phyloP scores from a whole-genome alignment of 2,113 vertebrate genomes.

The Dicentrarchus labrax region DNA sequence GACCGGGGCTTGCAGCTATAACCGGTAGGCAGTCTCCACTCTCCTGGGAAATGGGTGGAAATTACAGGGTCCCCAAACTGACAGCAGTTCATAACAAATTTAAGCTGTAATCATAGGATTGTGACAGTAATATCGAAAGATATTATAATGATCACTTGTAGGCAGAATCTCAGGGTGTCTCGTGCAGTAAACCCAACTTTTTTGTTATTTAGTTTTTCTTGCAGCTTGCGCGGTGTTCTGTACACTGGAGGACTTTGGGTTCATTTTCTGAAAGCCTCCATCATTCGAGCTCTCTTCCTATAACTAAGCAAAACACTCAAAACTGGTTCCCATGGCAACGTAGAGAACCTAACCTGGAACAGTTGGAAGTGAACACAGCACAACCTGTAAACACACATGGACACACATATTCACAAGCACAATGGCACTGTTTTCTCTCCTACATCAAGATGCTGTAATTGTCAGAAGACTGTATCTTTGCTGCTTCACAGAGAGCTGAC shows the following conservation, averaged over 20 bases:
- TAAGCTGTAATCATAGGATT: slow-evolving; percentile 49
- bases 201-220: background rate
- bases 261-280: slow-evolving; percentile 54
- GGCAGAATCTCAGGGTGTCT: slow-evolving; percentile 21
- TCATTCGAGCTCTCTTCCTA: slow-evolving; percentile 53
- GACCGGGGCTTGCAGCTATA: slow-evolving; percentile 19
- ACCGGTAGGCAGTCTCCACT: slow-evolving; percentile 19
- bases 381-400: slow-evolving; percentile 68
- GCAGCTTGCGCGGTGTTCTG: slow-evolving; percentile 6
- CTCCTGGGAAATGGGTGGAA: slow-evolving; percentile 45
- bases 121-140: slow-evolving; percentile 47
- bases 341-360: slow-evolving; percentile 63
- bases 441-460: slow-evolving; percentile 59
- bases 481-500: slow-evolving; percentile 25
- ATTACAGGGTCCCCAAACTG: slow-evolving; percentile 51
- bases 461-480: slow-evolving; percentile 43
- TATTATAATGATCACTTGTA: slow-evolving; percentile 29
- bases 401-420: slow-evolving; percentile 35
- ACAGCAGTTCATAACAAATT: slow-evolving; percentile 42
- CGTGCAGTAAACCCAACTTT: slow-evolving; percentile 28
- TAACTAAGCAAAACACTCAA: slow-evolving; percentile 72
- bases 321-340: slow-evolving; percentile 76
- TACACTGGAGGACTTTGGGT: slow-evolving; percentile 36
- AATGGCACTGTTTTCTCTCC: slow-evolving; percentile 34
- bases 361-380: slow-evolving; percentile 55